Evolutionary conservation across 1,140 invertebrate genomes (phyloP).

Genomic region (Sipha flava): DNA sequence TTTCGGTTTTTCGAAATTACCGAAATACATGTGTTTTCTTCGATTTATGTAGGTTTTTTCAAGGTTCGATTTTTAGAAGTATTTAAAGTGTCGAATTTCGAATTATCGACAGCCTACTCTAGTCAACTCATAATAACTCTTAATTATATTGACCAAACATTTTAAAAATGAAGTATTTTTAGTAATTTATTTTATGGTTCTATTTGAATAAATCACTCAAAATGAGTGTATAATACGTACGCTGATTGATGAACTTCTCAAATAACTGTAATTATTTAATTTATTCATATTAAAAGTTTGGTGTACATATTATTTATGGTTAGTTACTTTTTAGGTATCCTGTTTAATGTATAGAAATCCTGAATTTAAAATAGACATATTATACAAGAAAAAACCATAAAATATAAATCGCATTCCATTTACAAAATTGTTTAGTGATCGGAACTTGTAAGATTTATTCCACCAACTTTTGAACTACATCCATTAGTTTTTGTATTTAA

Average conservation of each 20-base stretch:
- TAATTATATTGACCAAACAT: too few relatives aligned
- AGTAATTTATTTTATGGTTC: neutral
- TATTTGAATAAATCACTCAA: neutral
- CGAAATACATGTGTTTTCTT: too few relatives aligned
- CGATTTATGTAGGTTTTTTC: too few relatives aligned
- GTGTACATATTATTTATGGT: neutral
- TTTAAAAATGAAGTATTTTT: too few relatives aligned
- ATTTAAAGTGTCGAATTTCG: too few relatives aligned
- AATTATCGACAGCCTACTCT: too few relatives aligned
- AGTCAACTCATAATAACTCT: too few relatives aligned
- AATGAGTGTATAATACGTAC: neutral
- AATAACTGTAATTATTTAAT: neutral
- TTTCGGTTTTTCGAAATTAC: too few relatives aligned
- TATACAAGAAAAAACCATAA: neutral
- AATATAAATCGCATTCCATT: neutral
- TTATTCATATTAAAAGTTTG: constrained; percentile 1
- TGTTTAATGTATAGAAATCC: neutral
- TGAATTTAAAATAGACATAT: neutral
- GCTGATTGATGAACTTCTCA: neutral
- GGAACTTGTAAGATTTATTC: too few relatives aligned
- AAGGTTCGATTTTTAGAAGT: too few relatives aligned
- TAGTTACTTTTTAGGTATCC: neutral
- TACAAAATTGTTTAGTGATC: neutral
- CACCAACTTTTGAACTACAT: neutral
- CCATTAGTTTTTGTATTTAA: too few relatives aligned